Percentiles rank a stretch among this genome's conserved stretches.
Evolutionary conservation across 2,797 vertebrate genomes (phyloP).

Genomic region (Bradypodion ventrale): DNA sequence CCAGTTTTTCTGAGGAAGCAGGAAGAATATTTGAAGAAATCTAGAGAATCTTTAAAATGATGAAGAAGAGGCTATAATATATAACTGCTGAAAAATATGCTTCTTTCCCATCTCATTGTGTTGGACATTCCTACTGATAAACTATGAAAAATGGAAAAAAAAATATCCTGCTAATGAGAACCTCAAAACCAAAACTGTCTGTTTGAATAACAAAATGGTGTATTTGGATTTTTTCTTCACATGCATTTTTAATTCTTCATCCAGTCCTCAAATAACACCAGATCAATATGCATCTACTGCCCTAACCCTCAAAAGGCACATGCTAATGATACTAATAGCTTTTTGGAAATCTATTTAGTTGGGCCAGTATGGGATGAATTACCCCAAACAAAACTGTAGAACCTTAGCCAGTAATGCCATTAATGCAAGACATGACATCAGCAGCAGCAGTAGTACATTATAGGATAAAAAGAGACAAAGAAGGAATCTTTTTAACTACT

Average conservation of each 20-base stretch:
- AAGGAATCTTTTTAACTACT: too few species aligned
- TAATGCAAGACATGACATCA: slow-evolving; percentile 56
- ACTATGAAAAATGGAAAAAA: slow-evolving; percentile 26
- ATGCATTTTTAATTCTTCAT: slow-evolving; percentile 40
- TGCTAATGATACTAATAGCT: slow-evolving; percentile 54
- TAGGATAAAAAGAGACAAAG: too few species aligned
- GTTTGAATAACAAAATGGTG: slow-evolving; percentile 1
- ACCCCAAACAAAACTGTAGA: slow-evolving; percentile 62
- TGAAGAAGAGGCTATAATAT: background rate
- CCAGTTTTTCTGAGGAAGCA: slow-evolving; percentile 1
- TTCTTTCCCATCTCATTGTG: background rate
- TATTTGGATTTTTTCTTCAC: slow-evolving; percentile 16
- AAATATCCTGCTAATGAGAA: slow-evolving; percentile 34
- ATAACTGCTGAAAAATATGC: background rate
- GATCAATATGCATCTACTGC: slow-evolving; percentile 64
- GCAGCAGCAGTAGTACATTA: slow-evolving; percentile 61
- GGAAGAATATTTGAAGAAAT: background rate
- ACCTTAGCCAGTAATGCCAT: slow-evolving; percentile 59
- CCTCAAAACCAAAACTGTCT: slow-evolving; percentile 45
- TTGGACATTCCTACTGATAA: slow-evolving; percentile 12
- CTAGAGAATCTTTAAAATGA: background rate
- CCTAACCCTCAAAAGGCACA: slow-evolving; percentile 64
- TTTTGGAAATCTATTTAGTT: slow-evolving; percentile 71
- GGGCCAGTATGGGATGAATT: slow-evolving; percentile 66
- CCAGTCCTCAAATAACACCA: slow-evolving; percentile 60